Conservation (phyloP, 1,140 invertebrate species). For the Listronotus oregonensis region DNA sequence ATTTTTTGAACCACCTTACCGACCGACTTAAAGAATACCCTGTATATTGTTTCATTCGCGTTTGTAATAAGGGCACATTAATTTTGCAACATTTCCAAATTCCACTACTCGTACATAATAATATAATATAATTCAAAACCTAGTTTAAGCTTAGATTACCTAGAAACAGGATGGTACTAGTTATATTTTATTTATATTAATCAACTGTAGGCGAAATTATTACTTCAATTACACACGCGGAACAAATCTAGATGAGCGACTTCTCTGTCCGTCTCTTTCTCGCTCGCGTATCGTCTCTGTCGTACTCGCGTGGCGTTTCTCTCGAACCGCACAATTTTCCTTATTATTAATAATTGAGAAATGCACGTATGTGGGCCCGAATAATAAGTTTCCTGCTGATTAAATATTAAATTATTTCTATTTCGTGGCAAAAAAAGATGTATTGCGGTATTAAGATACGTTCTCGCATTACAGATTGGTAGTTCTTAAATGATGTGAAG, state of each 20-base stretch:
- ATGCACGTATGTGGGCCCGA: slow-evolving; percentile 26
- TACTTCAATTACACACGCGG: slow-evolving; percentile 45
- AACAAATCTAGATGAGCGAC: slow-evolving; percentile 46
- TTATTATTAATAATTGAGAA: slow-evolving; percentile 30
- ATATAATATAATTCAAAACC: too few relatives aligned
- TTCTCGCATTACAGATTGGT: too few relatives aligned
- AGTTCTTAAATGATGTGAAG: too few relatives aligned
- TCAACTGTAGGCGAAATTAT: slow-evolving; percentile 50
- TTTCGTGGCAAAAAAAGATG: slow-evolving; percentile 7
- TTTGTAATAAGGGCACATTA: too few relatives aligned
- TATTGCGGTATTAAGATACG: too few relatives aligned
- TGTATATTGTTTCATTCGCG: too few relatives aligned
- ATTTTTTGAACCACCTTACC: too few relatives aligned
- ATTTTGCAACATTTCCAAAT: too few relatives aligned
- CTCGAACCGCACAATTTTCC: slow-evolving; percentile 2
- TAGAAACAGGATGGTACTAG: slow-evolving; percentile 48
- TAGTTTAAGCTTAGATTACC: too few relatives aligned
- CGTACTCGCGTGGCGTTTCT: not conserved
- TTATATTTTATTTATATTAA: slow-evolving; percentile 54
- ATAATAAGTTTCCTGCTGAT: slow-evolving; percentile 21
- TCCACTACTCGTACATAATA: too few relatives aligned
- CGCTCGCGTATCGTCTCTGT: not conserved
- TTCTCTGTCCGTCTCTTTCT: slow-evolving; percentile 7
- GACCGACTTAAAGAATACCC: too few relatives aligned
- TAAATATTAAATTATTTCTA: slow-evolving; percentile 22